Percentiles rank a stretch among this genome's conserved stretches.
Conservation (phyloP, 2,113 vertebrate species). For the Dicaeum eximium region DNA sequence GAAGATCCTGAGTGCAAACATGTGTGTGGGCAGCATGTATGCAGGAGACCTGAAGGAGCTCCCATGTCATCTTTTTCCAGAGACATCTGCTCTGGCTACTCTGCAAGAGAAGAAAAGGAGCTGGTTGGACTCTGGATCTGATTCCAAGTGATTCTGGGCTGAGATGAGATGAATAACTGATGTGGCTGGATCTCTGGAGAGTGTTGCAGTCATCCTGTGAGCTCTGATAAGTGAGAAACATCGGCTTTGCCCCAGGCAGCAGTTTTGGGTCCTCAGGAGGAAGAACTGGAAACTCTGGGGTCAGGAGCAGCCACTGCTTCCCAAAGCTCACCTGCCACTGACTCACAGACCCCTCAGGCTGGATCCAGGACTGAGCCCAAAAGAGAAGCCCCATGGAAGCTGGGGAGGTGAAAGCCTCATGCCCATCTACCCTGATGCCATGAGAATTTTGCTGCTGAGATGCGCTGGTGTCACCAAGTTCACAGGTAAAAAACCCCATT, state of each 20-base stretch:
- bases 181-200: background rate
- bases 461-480: background rate
- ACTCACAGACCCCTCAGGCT: background rate
- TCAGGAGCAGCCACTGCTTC: background rate
- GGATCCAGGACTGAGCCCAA: background rate
- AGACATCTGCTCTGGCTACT: background rate
- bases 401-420: background rate
- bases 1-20: background rate
- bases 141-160: background rate
- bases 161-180: background rate
- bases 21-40: background rate
- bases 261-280: background rate
- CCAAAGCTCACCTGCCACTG: background rate
- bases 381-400: background rate
- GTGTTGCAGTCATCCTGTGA: rapidly evolving
- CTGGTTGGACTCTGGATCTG: background rate
- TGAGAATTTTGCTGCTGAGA: background rate
- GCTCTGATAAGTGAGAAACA: background rate
- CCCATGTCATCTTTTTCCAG: background rate
- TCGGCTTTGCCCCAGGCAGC: background rate
- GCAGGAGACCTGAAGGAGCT: background rate
- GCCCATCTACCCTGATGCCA: background rate
- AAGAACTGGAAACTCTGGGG: background rate
- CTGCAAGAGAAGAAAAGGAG: background rate
- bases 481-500: background rate